phyloP scores from a whole-genome alignment of 2,888 invertebrate species.

The Zele albiditarsus region DNA sequence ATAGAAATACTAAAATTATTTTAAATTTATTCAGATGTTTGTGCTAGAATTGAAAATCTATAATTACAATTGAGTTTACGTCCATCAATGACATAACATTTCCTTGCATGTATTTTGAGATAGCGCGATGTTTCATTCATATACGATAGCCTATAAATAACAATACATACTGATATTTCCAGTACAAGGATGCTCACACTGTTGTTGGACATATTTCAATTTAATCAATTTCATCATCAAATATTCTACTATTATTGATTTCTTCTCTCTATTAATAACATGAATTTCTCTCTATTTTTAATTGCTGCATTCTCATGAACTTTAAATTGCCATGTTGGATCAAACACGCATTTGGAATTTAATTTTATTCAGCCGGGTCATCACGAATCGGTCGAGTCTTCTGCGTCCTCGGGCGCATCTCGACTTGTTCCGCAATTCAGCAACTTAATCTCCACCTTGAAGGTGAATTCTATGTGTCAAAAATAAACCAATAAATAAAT shows the following conservation, averaged over 20 bases:
- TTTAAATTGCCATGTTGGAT: constrained; percentile 53
- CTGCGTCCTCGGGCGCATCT: constrained; percentile 69
- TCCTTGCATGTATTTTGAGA: neutral
- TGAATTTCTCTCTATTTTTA: constrained; percentile 33
- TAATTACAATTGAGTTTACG: neutral
- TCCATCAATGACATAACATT: neutral
- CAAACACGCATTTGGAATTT: constrained; percentile 48
- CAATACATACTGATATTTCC: neutral
- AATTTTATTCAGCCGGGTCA: constrained; percentile 63
- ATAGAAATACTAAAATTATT: constrained; percentile 11
- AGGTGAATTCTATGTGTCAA: constrained; percentile 75
- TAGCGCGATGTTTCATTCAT: neutral
- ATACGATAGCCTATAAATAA: neutral
- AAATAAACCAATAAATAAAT: neutral
- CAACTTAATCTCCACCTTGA: constrained; percentile 80
- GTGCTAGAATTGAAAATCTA: neutral
- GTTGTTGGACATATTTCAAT: neutral
- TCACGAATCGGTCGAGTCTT: constrained; percentile 67
- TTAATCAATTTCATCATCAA: neutral
- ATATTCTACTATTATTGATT: neutral
- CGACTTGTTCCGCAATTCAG: constrained; percentile 81
- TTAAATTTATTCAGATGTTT: neutral
- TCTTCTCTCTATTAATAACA: neutral
- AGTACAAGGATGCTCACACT: neutral
- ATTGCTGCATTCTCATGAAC: constrained; percentile 49